phyloP scores from a whole-genome alignment of 2,113 vertebrate species.

The Eira barbara region DNA sequence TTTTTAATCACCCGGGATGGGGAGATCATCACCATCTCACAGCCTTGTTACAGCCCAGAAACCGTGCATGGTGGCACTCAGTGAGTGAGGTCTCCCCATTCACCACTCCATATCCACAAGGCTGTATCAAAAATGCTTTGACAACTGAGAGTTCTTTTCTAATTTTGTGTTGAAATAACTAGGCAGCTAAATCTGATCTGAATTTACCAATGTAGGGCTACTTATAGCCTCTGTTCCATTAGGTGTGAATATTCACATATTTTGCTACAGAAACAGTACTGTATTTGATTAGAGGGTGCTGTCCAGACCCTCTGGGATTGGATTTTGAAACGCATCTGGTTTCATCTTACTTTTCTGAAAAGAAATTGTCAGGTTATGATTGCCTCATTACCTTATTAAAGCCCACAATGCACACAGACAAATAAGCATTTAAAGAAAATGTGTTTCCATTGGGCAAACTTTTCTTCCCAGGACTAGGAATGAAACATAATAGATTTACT shows the following conservation, averaged over 20 bases:
- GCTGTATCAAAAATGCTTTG: background rate
- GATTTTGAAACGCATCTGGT: background rate
- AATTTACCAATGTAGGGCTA: background rate
- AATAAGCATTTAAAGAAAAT: background rate
- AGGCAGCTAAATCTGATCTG: background rate
- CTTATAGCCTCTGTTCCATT: background rate
- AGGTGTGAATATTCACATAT: background rate
- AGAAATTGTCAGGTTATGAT: background rate
- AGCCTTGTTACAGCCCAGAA: accelerated
- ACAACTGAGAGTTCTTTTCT: background rate
- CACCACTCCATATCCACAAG: background rate
- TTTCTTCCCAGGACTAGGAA: background rate
- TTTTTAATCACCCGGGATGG: background rate
- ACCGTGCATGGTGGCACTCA: accelerated
- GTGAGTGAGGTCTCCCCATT: background rate
- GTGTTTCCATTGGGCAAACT: background rate
- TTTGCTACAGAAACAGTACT: background rate
- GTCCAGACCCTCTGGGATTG: background rate
- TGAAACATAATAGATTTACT: background rate
- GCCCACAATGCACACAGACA: too few species aligned
- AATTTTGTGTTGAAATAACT: background rate
- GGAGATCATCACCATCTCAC: background rate
- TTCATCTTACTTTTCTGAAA: background rate
- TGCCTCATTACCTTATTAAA: background rate
- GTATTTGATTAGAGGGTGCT: background rate